Conservation (phyloP, 2,113 vertebrate species). For the Cynocephalus volans region DNA sequence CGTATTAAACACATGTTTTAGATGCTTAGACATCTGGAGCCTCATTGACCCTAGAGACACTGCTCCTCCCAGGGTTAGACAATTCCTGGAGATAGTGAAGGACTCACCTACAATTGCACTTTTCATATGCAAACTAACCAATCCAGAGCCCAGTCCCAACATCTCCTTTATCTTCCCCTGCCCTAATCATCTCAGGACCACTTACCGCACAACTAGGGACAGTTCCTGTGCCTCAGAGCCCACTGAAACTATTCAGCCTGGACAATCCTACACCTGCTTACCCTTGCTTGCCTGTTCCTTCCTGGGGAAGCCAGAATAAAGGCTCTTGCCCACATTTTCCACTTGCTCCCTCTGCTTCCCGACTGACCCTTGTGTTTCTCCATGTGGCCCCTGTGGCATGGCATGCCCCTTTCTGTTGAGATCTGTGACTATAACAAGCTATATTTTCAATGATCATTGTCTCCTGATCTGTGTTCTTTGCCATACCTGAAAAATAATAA, state of each 20-base stretch:
- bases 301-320: background rate
- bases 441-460: background rate
- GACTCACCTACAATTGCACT: no score
- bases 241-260: background rate
- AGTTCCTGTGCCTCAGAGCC: fast-evolving
- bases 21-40: background rate
- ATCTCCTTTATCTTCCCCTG: no score
- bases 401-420: background rate
- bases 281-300: background rate
- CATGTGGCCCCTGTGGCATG: fast-evolving
- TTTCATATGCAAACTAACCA: background rate
- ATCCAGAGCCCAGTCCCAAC: background rate
- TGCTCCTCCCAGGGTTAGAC: background rate
- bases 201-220: background rate
- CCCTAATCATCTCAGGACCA: background rate
- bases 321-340: background rate
- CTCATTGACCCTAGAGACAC: background rate
- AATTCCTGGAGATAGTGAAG: background rate
- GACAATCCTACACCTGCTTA: background rate
- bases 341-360: background rate
- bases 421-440: background rate
- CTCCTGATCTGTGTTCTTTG: background rate
- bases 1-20: background rate
- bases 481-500: background rate
- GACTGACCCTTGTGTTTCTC: background rate